phyloP scores from a whole-genome alignment of 2,888 invertebrate genomes.

The Torymus tubicola region DNA sequence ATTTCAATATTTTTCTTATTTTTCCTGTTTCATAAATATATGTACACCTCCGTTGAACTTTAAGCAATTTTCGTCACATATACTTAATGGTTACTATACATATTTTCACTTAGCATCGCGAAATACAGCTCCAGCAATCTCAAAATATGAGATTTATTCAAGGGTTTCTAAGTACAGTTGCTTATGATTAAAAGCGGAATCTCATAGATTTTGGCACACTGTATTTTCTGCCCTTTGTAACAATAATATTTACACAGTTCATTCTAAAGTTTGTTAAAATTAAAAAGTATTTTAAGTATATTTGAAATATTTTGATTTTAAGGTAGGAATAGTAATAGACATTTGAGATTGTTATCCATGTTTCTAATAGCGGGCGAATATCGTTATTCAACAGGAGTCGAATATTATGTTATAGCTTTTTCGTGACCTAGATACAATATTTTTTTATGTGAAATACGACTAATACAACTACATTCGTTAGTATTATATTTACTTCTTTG shows the following conservation, averaged over 20 bases:
- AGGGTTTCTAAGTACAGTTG: neutral
- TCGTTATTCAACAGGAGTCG: too few relatives aligned
- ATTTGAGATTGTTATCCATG: too few relatives aligned
- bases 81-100: constrained; percentile 19
- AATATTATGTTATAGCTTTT: too few relatives aligned
- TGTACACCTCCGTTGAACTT: constrained; percentile 5
- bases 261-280: too few relatives aligned
- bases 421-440: too few relatives aligned
- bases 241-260: neutral
- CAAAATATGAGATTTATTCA: constrained; percentile 27
- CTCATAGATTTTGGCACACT: constrained; percentile 10
- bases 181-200: neutral
- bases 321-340: too few relatives aligned
- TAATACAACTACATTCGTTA: too few relatives aligned
- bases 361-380: too few relatives aligned
- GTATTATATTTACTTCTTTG: too few relatives aligned
- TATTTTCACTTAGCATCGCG: constrained; percentile 19
- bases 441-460: too few relatives aligned
- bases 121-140: neutral
- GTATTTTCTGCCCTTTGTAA: neutral
- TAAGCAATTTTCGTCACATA: constrained; percentile 23
- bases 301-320: neutral
- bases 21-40: neutral
- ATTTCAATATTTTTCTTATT: constrained; percentile 14
- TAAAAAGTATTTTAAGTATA: neutral